These are phyloP conservation scores for Phataginus tetradactyla DNA, from an alignment of 2,797 vertebrate genomes.

Conservation along the genomic window DNA sequence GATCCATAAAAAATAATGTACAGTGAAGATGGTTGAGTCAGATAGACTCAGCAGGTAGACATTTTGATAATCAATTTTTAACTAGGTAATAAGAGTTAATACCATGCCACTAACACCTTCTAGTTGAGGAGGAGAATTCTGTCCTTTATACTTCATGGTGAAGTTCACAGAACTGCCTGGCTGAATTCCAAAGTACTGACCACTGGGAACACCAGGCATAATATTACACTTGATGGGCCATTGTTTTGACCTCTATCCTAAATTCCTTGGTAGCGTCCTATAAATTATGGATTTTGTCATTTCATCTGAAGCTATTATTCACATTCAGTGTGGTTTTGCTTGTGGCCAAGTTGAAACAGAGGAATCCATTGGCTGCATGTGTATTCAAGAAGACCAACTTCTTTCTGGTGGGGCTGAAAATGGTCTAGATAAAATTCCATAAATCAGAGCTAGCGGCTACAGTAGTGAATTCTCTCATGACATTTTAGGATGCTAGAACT, in stretches of 20 bases:
- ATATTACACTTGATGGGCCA: background rate
- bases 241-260: slow-evolving; percentile 45
- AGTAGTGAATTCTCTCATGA: rapidly evolving
- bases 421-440: slow-evolving; percentile 55
- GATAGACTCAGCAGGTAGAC: background rate
- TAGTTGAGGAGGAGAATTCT: background rate
- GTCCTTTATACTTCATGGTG: background rate
- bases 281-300: slow-evolving; percentile 41
- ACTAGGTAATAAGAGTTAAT: slow-evolving; percentile 40
- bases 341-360: slow-evolving; percentile 61
- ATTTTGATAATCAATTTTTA: slow-evolving; percentile 62
- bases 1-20: slow-evolving; percentile 67
- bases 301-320: slow-evolving; percentile 59
- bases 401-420: slow-evolving; percentile 36
- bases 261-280: slow-evolving; percentile 51
- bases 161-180: background rate
- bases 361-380: background rate
- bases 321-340: slow-evolving; percentile 62
- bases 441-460: slow-evolving; percentile 66
- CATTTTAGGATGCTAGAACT: slow-evolving; percentile 1
- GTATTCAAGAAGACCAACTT: background rate
- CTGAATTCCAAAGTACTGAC: slow-evolving; percentile 31
- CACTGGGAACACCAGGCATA: background rate
- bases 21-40: slow-evolving; percentile 26
- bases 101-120: background rate